Base-by-base conservation (phyloP, 2,888 invertebrate genomes). In the Melinaea marsaeus region DNA sequence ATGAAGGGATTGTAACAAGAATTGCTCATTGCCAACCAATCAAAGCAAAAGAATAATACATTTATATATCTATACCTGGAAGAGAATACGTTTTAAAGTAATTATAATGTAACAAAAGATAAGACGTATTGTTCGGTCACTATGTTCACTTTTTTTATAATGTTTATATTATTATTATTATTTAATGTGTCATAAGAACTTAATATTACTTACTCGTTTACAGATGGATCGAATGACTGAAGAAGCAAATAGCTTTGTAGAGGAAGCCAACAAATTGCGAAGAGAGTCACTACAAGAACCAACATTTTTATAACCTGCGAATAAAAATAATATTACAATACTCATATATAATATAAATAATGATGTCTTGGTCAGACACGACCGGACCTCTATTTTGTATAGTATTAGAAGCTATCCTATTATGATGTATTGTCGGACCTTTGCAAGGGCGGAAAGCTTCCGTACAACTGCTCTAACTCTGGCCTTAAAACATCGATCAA, bases 1-100 rank as follows among this genome's bases (percentile, higher is more conserved):
- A 97, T 96, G 79, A 97, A 96, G 0, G 97, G 97, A 83, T 97
- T 97, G 81, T 95, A 95, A 83, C 97, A 97, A 63, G 96, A 96
- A 79, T 97, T 97, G 76, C 95, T 95, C 96, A 96, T 96, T 1
- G 95, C 95, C 79, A 97, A 86, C 96, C 96, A 96, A 83, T 97
- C 96, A 76, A 94, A 95, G 80, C 94, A 95, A 85, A 97, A 96
- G 92, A 95, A 97, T 64, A 97, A 92, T 57, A 97, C 95, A 84
- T 96, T 96, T 77, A 97, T 96, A 80, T 95, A 96, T 72, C 92
- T 92, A 81, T 95, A 96, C 75, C 94, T 94, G 91, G 46, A 92
- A 91, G 51, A 48, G 11, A 35, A 34, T 1, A 48, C 45, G 32
- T 45, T 7, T 47, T 55, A 55, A 37, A n/a, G 22, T 35, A 32